Conservation (phyloP, 1,140 invertebrate genomes). For the Phymorhynchus buccinoides region DNA sequence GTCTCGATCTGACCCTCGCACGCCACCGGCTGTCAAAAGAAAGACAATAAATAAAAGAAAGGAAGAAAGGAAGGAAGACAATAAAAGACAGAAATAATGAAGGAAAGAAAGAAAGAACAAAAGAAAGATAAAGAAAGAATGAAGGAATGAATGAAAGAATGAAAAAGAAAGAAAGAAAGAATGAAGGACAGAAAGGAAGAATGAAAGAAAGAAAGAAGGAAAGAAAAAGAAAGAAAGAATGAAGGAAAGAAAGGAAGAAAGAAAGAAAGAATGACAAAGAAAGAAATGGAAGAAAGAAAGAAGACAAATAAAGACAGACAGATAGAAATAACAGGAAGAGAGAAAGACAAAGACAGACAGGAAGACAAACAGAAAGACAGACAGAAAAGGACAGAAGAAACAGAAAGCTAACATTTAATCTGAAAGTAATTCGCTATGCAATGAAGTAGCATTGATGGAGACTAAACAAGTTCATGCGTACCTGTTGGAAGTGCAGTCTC, state of each 20-base stretch:
- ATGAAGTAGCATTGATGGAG: too few species aligned
- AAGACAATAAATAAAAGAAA: neutral
- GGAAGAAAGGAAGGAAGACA: neutral
- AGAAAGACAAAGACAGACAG: neutral
- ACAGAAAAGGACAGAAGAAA: neutral
- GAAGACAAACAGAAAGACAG: neutral
- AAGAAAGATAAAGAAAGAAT: neutral
- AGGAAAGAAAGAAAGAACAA: neutral
- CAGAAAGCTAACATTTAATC: neutral
- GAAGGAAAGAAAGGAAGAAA: neutral
- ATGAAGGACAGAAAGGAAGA: conserved; percentile 1
- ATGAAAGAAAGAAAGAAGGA: neutral
- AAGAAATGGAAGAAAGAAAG: neutral
- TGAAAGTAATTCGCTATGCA: too few species aligned
- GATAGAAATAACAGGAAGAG: neutral
- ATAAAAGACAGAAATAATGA: neutral
- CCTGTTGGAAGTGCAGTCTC: conserved; percentile 65
- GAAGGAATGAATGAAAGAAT: neutral
- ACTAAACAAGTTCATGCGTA: too few species aligned
- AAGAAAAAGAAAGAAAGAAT: neutral
- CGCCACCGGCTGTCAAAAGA: conserved; percentile 56
- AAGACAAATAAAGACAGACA: neutral
- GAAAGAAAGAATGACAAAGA: neutral
- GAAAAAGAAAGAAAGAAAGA: conserved; percentile 13
- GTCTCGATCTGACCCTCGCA: conserved; percentile 71